Evolutionary conservation across 2,888 invertebrate genomes (phyloP), one percentile per base, ranked within the genome.

Genomic region (Scaeva pyrastri): DNA sequence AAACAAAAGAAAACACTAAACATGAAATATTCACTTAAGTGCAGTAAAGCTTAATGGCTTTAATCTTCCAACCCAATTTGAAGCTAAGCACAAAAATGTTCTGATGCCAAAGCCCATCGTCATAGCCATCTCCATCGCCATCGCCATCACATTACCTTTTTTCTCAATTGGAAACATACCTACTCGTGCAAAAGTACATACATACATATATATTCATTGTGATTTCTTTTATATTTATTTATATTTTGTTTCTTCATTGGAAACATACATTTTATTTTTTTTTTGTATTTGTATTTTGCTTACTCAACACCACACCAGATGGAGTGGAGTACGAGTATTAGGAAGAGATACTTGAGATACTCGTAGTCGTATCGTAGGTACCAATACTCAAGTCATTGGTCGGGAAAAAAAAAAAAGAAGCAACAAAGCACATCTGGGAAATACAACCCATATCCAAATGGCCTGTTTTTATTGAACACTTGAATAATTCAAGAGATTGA

Each of bases 401-500:
- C 26, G 36, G 52, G 31, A 7, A 7, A 7, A 8, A 31, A 31
- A 31, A 26, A 8, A 50, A 31, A 7, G 31, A 56, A 11, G 48
- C 48, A 31, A 36, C 14, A 70, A 62, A 71, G 58, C 71, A 66
- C 71, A 79, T 75, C 64, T 66, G 72, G 72, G 58, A 60, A 66
- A 72, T 19, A 66, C 26, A 64, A 52, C 80, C 80, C 19, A 55
- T 31, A 31, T 66, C 66, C 21, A 45, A 85, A 85, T 60, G 80
- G 80, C 56, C 75, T 62, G 66, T 73, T 81, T 64, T 81, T 85
- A 81, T 81, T 68, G 81, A 76, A 68, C 76, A 77, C 50, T 73
- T 68, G 76, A 81, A 76, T 77, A 68, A 81, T 77, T 85, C 85
- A 81, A 73, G 56, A 68, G 81, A 81, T 85, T 85, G 81, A 85